These are phyloP conservation scores for Peromyscus attwateri DNA, from an alignment of 2,797 vertebrate species.

Conservation along the genomic window DNA sequence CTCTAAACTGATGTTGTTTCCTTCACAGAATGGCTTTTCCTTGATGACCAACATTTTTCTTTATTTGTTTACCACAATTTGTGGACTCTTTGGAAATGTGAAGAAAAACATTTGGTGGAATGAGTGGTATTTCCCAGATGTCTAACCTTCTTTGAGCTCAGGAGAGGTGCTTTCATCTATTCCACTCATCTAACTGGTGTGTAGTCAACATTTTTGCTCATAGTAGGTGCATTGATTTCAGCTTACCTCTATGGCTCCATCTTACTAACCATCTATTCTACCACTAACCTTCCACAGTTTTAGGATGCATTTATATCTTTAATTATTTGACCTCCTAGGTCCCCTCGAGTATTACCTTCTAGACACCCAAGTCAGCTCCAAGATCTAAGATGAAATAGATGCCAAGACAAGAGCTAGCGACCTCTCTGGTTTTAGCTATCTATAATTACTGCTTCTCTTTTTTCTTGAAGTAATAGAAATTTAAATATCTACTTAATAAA, in stretches of 20 bases:
- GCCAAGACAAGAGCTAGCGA: neutral
- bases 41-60: neutral
- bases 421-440: neutral
- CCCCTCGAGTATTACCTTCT: neutral
- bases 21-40: neutral
- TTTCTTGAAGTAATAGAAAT: neutral
- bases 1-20: neutral
- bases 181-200: neutral
- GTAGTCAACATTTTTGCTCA: neutral
- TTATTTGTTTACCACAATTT: slow-evolving; percentile 5
- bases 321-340: neutral
- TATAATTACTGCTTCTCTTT: neutral
- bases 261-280: neutral
- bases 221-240: neutral
- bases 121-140: neutral
- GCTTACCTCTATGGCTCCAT: neutral
- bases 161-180: neutral
- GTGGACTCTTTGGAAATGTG: neutral
- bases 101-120: neutral
- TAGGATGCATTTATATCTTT: neutral
- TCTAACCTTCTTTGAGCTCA: neutral
- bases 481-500: neutral
- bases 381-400: neutral
- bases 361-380: neutral
- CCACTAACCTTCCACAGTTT: neutral